A percentile compares a stretch with the other conserved stretches of the same genome.
phyloP scores from a whole-genome alignment of 2,888 invertebrate species.

The Microctonus aethiopoides region DNA sequence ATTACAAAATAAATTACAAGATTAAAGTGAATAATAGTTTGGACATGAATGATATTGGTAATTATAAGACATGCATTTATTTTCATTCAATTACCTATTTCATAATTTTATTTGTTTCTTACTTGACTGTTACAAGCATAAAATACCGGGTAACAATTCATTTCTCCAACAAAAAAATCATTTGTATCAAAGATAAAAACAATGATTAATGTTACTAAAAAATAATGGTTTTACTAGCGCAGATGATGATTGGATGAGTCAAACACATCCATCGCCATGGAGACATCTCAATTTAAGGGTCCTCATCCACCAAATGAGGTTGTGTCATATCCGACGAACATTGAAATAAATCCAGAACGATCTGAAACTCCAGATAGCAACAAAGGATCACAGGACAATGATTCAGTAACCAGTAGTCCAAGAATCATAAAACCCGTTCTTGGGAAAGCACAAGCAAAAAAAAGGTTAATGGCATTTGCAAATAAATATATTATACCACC shows the following conservation, averaged over 20 bases:
- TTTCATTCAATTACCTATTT: neutral
- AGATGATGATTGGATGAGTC: neutral
- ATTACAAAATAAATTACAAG: neutral
- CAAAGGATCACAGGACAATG: constrained; percentile 41
- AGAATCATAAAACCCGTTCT: constrained; percentile 61
- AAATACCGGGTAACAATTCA: no score
- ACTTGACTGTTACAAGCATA: no score
- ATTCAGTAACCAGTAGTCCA: constrained; percentile 50
- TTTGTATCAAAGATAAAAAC: neutral
- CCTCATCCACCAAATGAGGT: constrained; percentile 43
- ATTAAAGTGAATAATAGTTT: neutral
- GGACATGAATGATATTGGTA: neutral
- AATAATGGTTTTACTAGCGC: neutral
- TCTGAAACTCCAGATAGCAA: constrained; percentile 57
- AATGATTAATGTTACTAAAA: no score
- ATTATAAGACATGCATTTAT: neutral
- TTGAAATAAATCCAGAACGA: constrained; percentile 44
- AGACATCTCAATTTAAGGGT: constrained; percentile 14
- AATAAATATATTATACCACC: constrained; percentile 58
- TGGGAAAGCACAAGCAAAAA: constrained; percentile 64
- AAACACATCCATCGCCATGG: constrained; percentile 8
- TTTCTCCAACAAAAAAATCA: no score
- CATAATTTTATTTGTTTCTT: neutral
- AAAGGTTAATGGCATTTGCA: constrained; percentile 64
- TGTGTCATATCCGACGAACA: constrained; percentile 40